Evolutionary conservation across 92 coral and sea anemone species (phyloP).

Genomic region (Bergia sp.): DNA sequence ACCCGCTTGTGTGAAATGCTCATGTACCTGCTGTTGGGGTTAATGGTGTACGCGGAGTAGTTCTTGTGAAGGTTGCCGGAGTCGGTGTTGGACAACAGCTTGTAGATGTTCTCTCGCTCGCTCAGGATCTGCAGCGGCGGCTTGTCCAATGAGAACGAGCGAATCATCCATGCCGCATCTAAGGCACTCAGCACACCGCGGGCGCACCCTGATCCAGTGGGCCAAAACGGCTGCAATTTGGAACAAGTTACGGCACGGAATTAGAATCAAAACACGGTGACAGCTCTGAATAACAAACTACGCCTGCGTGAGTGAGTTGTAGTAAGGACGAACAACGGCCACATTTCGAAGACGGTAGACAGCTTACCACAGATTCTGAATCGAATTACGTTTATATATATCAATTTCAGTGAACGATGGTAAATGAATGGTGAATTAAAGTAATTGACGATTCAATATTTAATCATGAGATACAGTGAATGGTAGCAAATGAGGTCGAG

Average conservation of each 20-base stretch:
- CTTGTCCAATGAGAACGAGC: constrained; percentile 89
- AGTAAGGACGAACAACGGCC: not conserved
- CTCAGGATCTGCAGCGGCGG: constrained; percentile 94
- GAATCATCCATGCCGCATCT: constrained; percentile 99
- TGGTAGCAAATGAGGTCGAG: too few species aligned
- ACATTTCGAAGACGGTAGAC: not conserved
- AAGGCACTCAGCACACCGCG: constrained; percentile 99
- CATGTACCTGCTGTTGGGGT: constrained; percentile 85
- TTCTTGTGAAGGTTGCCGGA: constrained; percentile 86
- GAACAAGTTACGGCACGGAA: not conserved
- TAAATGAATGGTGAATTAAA: too few species aligned
- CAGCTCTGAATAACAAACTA: not conserved
- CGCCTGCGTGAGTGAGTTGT: too few species aligned
- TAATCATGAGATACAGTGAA: too few species aligned
- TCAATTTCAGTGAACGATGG: too few species aligned
- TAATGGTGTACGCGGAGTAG: constrained; percentile 83
- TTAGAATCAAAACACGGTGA: not conserved
- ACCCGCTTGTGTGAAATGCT: constrained; percentile 83
- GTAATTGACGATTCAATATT: too few species aligned
- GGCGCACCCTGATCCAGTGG: constrained; percentile 99
- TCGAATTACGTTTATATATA: too few species aligned
- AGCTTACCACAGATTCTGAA: too few species aligned
- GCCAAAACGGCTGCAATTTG: constrained; percentile 92
- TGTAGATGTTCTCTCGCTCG: constrained; percentile 95
- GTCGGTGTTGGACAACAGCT: constrained; percentile 85